Evolutionary conservation across 2,888 invertebrate genomes (phyloP).

Genomic region (Mesochorus sp.): DNA sequence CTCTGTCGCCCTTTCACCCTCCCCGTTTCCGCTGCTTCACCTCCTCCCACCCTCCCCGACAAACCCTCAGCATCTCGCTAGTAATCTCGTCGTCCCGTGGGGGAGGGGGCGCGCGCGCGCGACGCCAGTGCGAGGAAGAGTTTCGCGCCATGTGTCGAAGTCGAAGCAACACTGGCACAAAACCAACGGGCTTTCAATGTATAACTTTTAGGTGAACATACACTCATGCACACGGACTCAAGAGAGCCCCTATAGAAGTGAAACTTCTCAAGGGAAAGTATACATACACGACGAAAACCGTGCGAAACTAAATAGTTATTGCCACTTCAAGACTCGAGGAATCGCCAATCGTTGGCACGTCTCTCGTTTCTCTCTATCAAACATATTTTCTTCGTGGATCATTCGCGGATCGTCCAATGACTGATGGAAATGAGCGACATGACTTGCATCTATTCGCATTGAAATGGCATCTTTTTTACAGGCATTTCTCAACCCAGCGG

Average conservation of each 20-base stretch:
- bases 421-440: background rate
- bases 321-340: background rate
- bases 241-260: background rate
- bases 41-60: background rate
- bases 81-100: constrained; percentile 36
- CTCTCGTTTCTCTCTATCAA: constrained; percentile 6
- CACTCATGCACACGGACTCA: background rate
- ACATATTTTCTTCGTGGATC: background rate
- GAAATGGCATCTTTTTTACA: background rate
- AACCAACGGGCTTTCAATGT: too few relatives aligned
- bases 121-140: background rate
- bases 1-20: constrained; percentile 46
- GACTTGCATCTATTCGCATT: background rate
- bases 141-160: constrained; percentile 5
- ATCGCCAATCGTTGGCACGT: constrained; percentile 50
- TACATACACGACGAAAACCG: background rate
- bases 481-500: background rate
- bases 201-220: too few relatives aligned
- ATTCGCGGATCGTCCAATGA: background rate
- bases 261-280: background rate
- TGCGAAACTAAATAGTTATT: background rate
- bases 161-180: constrained; percentile 16
- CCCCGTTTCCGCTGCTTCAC: constrained; percentile 33
- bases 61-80: constrained; percentile 18
- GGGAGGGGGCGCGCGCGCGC: constrained; percentile 24